A percentile compares a stretch with the other conserved stretches of the same genome.
Evolutionary conservation across 2,888 invertebrate species (phyloP).

Genomic region (Macrosoma leucophasiata): DNA sequence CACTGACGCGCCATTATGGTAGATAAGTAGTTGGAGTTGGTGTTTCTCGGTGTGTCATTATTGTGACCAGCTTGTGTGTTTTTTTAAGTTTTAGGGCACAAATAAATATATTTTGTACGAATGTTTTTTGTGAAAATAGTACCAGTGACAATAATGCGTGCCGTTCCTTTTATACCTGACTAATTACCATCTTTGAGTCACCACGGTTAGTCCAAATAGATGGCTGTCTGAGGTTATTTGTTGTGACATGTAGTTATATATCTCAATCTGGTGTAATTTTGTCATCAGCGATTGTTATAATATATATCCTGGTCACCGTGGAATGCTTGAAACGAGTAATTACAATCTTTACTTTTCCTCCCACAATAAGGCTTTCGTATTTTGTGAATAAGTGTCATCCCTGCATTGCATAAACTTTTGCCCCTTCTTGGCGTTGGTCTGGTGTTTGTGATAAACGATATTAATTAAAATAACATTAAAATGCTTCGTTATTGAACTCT

Average conservation of each 20-base stretch:
- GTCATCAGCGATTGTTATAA: slow-evolving; percentile 42
- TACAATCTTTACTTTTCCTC: too few relatives aligned
- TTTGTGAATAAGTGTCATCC: too few relatives aligned
- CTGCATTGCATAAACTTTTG: slow-evolving; percentile 25
- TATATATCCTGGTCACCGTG: too few relatives aligned
- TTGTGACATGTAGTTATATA: slow-evolving; percentile 63
- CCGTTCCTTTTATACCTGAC: slow-evolving; percentile 67
- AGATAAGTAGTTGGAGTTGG: slow-evolving; percentile 40
- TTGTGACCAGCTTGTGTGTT: slow-evolving; percentile 44
- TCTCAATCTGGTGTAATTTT: slow-evolving; percentile 45
- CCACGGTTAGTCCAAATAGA: slow-evolving; percentile 68
- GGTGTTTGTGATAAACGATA: too few relatives aligned
- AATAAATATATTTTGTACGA: slow-evolving; percentile 63
- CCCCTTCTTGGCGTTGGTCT: slow-evolving; percentile 56
- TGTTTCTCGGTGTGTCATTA: slow-evolving; percentile 53
- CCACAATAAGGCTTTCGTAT: too few relatives aligned
- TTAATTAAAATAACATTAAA: too few relatives aligned
- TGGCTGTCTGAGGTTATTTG: slow-evolving; percentile 71
- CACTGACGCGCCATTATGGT: slow-evolving; percentile 65
- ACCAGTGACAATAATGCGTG: slow-evolving; percentile 73
- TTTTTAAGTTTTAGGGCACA: slow-evolving; percentile 49
- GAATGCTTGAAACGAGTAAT: too few relatives aligned
- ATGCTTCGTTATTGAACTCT: too few relatives aligned
- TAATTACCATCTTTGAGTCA: slow-evolving; percentile 62
- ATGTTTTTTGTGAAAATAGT: slow-evolving; percentile 50